These are phyloP conservation scores for Tyrannus savana DNA, from an alignment of 2,113 vertebrate species.

Conservation along the genomic window DNA sequence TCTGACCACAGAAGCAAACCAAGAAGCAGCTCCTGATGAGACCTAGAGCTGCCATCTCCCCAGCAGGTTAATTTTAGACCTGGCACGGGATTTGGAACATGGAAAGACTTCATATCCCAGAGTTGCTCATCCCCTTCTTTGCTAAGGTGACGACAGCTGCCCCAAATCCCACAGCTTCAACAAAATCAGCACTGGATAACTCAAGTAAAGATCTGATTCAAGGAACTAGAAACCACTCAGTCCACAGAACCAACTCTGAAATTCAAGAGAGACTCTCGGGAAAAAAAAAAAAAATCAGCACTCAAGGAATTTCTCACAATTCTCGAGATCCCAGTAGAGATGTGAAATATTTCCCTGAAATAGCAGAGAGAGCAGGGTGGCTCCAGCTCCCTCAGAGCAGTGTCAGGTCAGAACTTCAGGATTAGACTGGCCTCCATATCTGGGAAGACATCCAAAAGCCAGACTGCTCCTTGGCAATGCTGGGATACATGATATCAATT, in stretches of 20 bases:
- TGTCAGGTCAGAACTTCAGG: conserved; percentile 5
- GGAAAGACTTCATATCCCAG: neutral
- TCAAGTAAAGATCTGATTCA: neutral
- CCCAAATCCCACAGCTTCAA: conserved; percentile 19
- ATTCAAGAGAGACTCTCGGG: neutral
- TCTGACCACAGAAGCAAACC: conserved; percentile 12
- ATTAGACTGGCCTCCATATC: neutral
- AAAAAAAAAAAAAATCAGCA: neutral
- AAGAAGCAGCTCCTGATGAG: neutral
- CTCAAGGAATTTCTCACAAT: conserved; percentile 28
- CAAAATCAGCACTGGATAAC: conserved; percentile 22
- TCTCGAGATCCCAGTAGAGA: neutral
- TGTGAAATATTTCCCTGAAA: neutral
- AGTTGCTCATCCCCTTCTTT: neutral
- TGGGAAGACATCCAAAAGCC: conserved; percentile 14
- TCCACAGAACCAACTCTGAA: neutral
- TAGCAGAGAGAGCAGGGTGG: neutral
- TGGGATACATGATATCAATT: conserved; percentile 41
- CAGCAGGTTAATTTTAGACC: conserved; percentile 20
- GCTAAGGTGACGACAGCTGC: neutral
- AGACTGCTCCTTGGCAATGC: conserved; percentile 23
- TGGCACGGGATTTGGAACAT: neutral
- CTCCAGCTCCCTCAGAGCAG: neutral
- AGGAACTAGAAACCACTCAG: neutral
- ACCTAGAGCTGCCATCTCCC: neutral